Percentiles rank a stretch among this genome's conserved stretches.
phyloP scores from a whole-genome alignment of 64 coral and sea anemone genomes.

The Pocillopora damicornis region DNA sequence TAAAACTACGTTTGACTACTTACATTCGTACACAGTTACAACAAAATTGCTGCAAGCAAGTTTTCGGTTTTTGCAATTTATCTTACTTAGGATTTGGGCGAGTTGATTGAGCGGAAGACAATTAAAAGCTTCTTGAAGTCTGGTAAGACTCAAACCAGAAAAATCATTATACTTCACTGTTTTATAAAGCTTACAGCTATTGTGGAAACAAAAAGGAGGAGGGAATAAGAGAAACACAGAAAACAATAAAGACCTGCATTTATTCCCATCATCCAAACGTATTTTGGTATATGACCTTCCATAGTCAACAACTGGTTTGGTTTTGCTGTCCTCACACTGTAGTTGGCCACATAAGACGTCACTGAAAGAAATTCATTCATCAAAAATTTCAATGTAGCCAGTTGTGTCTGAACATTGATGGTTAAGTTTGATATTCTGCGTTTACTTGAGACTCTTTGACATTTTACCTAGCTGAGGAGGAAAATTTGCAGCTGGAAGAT shows the following conservation, averaged over 20 bases:
- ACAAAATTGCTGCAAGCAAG: background rate
- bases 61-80: background rate
- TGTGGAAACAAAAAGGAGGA: background rate
- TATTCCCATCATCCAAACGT: constrained; percentile 2
- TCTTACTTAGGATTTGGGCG: no score
- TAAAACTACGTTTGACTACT: background rate
- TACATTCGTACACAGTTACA: background rate
- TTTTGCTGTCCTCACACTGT: constrained; percentile 36
- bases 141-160: no score
- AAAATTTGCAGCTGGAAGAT: no score
- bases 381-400: no score
- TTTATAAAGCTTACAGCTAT: background rate
- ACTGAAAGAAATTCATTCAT: background rate
- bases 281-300: constrained; percentile 51
- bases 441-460: no score
- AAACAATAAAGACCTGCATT: constrained; percentile 54
- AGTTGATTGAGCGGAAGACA: no score
- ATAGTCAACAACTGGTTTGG: constrained; percentile 49
- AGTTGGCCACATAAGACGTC: constrained; percentile 72
- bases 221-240: background rate
- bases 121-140: no score
- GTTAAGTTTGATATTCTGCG: no score
- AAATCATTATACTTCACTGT: no score
- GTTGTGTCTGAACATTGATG: no score
- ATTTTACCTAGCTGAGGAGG: no score